Evolutionary conservation across 2,113 vertebrate genomes (phyloP).

Genomic region (Pristiophorus japonicus): DNA sequence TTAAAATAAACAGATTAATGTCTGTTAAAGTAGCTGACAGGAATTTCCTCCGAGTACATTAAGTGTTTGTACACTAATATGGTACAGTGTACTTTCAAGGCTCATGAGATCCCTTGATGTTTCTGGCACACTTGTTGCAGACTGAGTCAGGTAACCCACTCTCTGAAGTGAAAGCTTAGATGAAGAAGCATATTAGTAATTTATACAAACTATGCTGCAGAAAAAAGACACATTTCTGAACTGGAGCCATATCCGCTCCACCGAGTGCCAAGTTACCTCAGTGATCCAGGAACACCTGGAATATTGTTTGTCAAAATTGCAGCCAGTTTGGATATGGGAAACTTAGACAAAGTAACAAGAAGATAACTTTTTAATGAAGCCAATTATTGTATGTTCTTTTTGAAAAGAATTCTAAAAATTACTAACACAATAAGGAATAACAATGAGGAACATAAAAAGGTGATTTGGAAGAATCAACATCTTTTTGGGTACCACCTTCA

Average conservation of each 20-base stretch:
- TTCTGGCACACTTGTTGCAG: slow-evolving; percentile 29
- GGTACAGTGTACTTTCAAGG: slow-evolving; percentile 3
- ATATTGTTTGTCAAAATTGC: background rate
- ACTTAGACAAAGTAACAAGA: background rate
- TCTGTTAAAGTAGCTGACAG: slow-evolving; percentile 5
- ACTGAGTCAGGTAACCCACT: slow-evolving; percentile 4
- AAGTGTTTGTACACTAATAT: background rate
- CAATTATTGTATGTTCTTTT: background rate
- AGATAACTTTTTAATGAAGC: background rate
- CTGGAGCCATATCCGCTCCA: background rate
- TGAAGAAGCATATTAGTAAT: slow-evolving; percentile 20
- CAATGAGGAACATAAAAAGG: background rate
- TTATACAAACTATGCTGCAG: slow-evolving; percentile 11
- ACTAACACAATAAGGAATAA: background rate
- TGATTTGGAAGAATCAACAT: background rate
- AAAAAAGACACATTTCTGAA: slow-evolving; percentile 14
- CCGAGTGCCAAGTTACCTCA: background rate
- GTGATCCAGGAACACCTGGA: background rate
- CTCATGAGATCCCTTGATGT: background rate
- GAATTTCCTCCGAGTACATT: background rate
- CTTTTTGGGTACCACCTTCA: background rate
- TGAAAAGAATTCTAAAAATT: background rate
- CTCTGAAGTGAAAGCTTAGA: slow-evolving; percentile 28
- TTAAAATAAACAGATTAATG: slow-evolving; percentile 4
- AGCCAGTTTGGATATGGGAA: too few relatives aligned